Conservation (phyloP, 2,113 vertebrate genomes). For the Lophius piscatorius region DNA sequence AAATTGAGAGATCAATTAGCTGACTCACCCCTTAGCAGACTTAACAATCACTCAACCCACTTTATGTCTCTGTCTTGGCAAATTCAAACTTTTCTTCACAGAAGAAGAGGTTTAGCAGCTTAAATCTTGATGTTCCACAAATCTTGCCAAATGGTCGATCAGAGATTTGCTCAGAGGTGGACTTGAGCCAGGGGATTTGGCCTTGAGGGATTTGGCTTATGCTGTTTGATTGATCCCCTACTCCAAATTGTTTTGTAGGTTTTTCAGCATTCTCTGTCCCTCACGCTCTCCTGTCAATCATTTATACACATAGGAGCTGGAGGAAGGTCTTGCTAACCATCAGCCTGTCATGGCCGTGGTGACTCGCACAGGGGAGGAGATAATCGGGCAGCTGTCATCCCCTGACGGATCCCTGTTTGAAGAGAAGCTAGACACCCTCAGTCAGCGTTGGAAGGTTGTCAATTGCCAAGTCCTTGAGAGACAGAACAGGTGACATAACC, state of each 20-base stretch:
- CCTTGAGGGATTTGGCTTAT: slow-evolving; percentile 14
- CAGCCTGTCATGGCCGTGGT: slow-evolving; percentile 79
- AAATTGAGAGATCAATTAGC: slow-evolving; percentile 59
- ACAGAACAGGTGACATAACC: slow-evolving; percentile 82
- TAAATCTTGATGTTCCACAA: slow-evolving; percentile 43
- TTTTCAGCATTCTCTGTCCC: background rate
- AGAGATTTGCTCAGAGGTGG: slow-evolving; percentile 32
- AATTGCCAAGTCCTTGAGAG: slow-evolving; percentile 79
- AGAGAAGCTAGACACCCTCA: slow-evolving; percentile 85
- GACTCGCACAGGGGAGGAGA: slow-evolving; percentile 84
- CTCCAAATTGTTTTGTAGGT: background rate
- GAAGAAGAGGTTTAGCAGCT: slow-evolving; percentile 46
- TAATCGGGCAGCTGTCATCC: slow-evolving; percentile 85
- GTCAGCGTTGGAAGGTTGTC: slow-evolving; percentile 84
- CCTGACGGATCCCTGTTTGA: slow-evolving; percentile 86
- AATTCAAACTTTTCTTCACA: slow-evolving; percentile 42
- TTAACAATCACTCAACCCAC: slow-evolving; percentile 37
- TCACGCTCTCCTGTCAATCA: background rate
- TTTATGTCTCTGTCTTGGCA: slow-evolving; percentile 32
- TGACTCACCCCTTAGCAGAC: slow-evolving; percentile 35
- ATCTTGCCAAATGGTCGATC: slow-evolving; percentile 40
- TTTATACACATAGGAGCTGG: slow-evolving; percentile 83
- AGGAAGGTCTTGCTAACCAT: slow-evolving; percentile 87
- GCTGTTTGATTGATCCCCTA: slow-evolving; percentile 28
- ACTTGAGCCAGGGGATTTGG: slow-evolving; percentile 36